Base-by-base conservation (phyloP, 2,113 vertebrate species). In the Pelecanoides urinatrix region DNA sequence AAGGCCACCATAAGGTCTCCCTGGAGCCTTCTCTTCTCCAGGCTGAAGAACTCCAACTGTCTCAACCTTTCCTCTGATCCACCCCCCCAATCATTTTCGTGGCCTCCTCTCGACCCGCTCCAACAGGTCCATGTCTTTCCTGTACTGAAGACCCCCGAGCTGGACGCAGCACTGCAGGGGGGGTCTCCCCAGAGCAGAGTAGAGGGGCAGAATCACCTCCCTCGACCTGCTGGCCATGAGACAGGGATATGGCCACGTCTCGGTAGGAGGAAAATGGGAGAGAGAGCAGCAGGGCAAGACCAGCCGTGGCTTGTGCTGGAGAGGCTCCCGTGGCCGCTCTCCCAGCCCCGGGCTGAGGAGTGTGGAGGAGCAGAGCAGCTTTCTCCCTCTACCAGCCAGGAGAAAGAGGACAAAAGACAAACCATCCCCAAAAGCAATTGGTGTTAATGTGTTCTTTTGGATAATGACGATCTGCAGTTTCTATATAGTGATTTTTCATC, bases 311-410 rank as follows among this genome's bases (percentile, higher is more conserved):
- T 56, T 22, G 27, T 0, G 1, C 8, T 40, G 17, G 16, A 68
- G 47, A 67, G 36, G 9, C 6, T 66, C 14, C 52, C 0, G 4
- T 42, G 61, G 62, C 29, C 0, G 0, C 14, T 62, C 3, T 42
- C 50, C 30, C 45, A 53, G 76, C 15, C 32, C 4, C 0, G 2
- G 53, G 44, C 79, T 2, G 2, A 61, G 53, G 40, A 78, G 1
- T 0, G 0, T 9, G 9, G 29, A 23, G n/a, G 29, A 75, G 25
- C 52, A 61, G 20, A 77, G 45, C 62, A 58, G 12, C 38, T 70
- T 66, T 75, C 15, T 61, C 27, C 62, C 47, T 87, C 26, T 17
- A 47, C 36, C 55, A 78, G 23, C 17, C 52, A n/a, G 44, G 76
- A 85, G 62, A 72, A 88, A 68, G 32, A 55, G 44, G 36, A 16